phyloP scores from a whole-genome alignment of 2,888 invertebrate species.

The Lottia gigantea region DNA sequence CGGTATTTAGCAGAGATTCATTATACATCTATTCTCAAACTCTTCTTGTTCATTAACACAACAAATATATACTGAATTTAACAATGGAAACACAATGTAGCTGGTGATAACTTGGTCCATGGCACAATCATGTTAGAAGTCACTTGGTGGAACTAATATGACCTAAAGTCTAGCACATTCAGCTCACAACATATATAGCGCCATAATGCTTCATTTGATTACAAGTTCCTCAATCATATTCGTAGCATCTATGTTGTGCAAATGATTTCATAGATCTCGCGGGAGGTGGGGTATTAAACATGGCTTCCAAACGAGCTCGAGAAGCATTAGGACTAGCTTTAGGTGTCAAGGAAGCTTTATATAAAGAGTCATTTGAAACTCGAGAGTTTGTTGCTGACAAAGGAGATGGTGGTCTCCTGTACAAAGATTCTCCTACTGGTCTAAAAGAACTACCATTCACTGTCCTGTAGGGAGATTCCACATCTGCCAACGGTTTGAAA shows the following conservation, averaged over 20 bases:
- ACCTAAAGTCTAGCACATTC: no score
- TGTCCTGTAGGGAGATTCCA: not conserved
- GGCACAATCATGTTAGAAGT: no score
- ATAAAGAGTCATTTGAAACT: constrained; percentile 37
- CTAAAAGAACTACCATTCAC: constrained; percentile 23
- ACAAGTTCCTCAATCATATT: constrained; percentile 22
- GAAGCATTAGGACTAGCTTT: constrained; percentile 35
- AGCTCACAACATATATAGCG: no score
- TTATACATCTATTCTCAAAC: no score
- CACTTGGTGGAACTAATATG: no score
- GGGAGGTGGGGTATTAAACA: constrained; percentile 36
- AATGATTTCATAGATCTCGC: constrained; percentile 29
- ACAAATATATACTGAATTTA: no score
- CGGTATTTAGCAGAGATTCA: no score
- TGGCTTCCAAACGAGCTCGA: constrained; percentile 32
- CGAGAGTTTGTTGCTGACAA: constrained; percentile 34
- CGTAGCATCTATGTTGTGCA: constrained; percentile 31
- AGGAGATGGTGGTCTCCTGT: constrained; percentile 39
- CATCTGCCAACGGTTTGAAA: not conserved
- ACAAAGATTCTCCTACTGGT: constrained; percentile 34
- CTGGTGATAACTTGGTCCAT: no score
- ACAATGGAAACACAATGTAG: no score
- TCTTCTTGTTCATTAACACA: no score
- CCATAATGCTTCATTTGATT: not conserved
- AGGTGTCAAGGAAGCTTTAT: constrained; percentile 36